Base-by-base conservation (phyloP, 2,888 invertebrate species). In the Caenorhabditis zanzibari region DNA sequence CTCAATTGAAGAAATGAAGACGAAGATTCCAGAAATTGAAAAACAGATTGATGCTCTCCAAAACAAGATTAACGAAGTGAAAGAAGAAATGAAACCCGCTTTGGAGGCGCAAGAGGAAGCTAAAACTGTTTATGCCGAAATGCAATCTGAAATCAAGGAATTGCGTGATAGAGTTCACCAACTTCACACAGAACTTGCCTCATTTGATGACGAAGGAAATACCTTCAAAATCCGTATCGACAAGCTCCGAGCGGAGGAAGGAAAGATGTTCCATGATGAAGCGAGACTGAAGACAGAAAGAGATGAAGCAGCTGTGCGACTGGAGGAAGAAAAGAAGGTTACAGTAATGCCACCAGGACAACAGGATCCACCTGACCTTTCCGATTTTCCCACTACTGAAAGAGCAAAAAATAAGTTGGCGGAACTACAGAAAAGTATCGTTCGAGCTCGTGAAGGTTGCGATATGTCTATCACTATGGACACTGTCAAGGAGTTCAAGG, bases 361-460 rank as follows among this genome's bases (percentile, higher is more conserved):
- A 19, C 5, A 24, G 12, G 81, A 81, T 35, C 80, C 77, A 1
- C 77, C 84, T 22, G 84, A 84, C 56, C 59, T 84, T 4, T 26
- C 58, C 0, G 47, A 68, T n/a, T 84, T 84, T 44, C 84, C 84
- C 12, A 24, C 59, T 1, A 81, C 81, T 5, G 54, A 35, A 4
- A 24, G 41, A 5, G 73, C 82, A 0, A 16, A 16, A 38, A 16
- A 47, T 47, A 44, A 49, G 0, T 10, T 52, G 3, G 28, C 52
- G 0, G 79, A 74, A 14, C 32, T 71, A 56, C n/a, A 41, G 1
- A 81, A 59, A 44, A 41, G 14, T 22, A 28, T 76, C 7, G 44
- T 63, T 12, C n/a, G 38, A 41, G 72, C 54, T 0, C 10, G 49
- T n/a, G n/a, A 22, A 19, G 69, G 54, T 49, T 61, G 64, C 26